Evolutionary conservation across 2,113 vertebrate genomes (phyloP), one percentile per base, ranked within the genome.

Genomic region (Xyliphius kryptos): DNA sequence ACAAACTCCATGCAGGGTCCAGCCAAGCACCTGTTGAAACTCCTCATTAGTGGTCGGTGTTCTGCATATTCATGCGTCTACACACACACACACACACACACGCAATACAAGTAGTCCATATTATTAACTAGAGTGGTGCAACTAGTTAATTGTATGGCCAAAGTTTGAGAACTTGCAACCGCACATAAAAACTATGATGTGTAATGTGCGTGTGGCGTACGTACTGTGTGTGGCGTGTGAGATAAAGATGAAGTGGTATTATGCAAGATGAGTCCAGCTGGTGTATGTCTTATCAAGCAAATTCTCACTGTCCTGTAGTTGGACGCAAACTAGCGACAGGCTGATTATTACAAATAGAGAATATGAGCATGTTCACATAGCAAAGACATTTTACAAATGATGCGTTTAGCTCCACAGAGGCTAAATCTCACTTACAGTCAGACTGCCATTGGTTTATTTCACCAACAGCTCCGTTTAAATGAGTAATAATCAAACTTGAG

Each of bases 11-110:
- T n/a, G 43, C 36, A 21, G 38, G 14, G 17, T 56, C 20, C 63
- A 63, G 26, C 56, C 26, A 11, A 62, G 53, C 64, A 65, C 52
- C 62, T 55, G 19, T 22, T 50, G 26, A 62, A 59, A 41, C 66
- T 73, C 71, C 75, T 75, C 65, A 74, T 74, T 74, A 76, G 62
- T 16, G 52, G 17, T 40, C 8, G 17, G 43, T n/a, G 32, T 36
- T 60, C 51, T 21, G 37, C 26, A 54, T 17, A 52, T 44, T 16
- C 43, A 32, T 9, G 10, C 15, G 13, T 11, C n/a, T 13, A 50
- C 12, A 26, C 41, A 43, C 38, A 66, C 14, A 57, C 40, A 17
- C 11, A 32, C 26, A 32, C 9, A 38, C 40, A 63, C 26, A 36
- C 44, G 47, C 2, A 20, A 5, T 41, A 16, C 20, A 47, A 2